Conservation (phyloP, 2,888 invertebrate genomes). For the Pherbina coryleti region DNA sequence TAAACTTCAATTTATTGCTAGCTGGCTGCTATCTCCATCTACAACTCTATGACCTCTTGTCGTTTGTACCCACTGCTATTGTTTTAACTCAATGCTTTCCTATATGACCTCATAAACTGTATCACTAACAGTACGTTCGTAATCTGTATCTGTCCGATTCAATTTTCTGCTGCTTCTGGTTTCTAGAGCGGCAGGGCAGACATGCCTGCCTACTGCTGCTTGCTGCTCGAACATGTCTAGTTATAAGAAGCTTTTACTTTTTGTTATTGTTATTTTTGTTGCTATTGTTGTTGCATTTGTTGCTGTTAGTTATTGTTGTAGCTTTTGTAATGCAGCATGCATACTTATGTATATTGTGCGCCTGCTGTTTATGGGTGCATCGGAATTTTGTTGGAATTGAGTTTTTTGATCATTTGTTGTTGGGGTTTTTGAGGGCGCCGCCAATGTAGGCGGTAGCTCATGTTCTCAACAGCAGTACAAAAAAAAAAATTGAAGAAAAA, state of each 20-base stretch:
- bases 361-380: neutral
- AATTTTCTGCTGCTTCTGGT: constrained; percentile 4
- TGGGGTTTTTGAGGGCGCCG: neutral
- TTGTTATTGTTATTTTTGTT: constrained; percentile 9
- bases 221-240: constrained; percentile 13
- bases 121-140: neutral
- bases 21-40: neutral
- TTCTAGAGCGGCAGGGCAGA: neutral
- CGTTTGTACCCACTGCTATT: neutral
- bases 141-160: constrained; percentile 18
- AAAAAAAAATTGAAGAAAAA: neutral
- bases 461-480: neutral
- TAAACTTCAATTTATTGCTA: neutral
- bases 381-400: constrained; percentile 13
- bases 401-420: neutral
- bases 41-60: constrained; percentile 18
- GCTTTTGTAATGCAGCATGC: neutral
- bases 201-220: neutral
- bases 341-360: neutral
- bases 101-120: constrained; percentile 25
- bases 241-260: constrained; percentile 12
- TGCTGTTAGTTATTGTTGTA: constrained; percentile 15
- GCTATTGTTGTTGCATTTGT: constrained; percentile 16
- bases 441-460: constrained; percentile 22
- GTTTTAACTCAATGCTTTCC: constrained; percentile 20